phyloP scores from a whole-genome alignment of 1,140 invertebrate genomes.

The Drosophila repleta region DNA sequence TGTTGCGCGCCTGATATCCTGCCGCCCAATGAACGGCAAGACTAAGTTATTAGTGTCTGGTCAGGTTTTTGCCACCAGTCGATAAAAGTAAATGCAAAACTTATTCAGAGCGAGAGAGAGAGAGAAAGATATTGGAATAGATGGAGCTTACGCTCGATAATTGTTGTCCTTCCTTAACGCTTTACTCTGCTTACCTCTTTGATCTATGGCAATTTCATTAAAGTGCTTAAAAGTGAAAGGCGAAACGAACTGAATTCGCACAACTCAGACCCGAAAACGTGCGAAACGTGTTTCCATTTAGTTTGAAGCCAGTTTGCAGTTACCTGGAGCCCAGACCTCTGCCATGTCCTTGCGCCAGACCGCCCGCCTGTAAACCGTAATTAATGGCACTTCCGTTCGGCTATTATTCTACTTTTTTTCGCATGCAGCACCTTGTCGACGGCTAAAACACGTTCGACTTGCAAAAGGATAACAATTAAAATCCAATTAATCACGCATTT shows the following conservation, averaged over 20 bases:
- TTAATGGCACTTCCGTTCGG: conserved; percentile 74
- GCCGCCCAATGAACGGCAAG: conserved; percentile 44
- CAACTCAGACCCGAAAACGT: conserved; percentile 43
- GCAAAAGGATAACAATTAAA: conserved; percentile 80
- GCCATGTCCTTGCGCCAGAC: not conserved
- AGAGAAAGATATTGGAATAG: not conserved
- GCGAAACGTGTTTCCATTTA: conserved; percentile 65
- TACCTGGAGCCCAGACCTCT: conserved; percentile 4
- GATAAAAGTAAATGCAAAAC: conserved; percentile 69
- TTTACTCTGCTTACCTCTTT: conserved; percentile 44
- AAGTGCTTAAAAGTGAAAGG: conserved; percentile 58
- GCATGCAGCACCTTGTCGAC: conserved; percentile 20
- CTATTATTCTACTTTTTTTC: conserved; percentile 73
- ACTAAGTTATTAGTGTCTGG: conserved; percentile 63
- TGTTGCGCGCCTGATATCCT: conserved; percentile 56
- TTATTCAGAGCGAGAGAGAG: conserved; percentile 44
- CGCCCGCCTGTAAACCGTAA: conserved; percentile 48
- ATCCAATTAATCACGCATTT: conserved; percentile 82
- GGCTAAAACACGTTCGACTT: conserved; percentile 71
- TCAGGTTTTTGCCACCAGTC: conserved; percentile 50
- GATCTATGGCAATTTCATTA: conserved; percentile 67
- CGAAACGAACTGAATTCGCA: conserved; percentile 21
- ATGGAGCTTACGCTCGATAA: conserved; percentile 29
- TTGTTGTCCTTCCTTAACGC: conserved; percentile 26
- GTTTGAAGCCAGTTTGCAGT: conserved; percentile 38